Evolutionary conservation across 1,140 invertebrate species (phyloP), one percentile per base, ranked within the genome.

Genomic region (Xylocopa sonorina): DNA sequence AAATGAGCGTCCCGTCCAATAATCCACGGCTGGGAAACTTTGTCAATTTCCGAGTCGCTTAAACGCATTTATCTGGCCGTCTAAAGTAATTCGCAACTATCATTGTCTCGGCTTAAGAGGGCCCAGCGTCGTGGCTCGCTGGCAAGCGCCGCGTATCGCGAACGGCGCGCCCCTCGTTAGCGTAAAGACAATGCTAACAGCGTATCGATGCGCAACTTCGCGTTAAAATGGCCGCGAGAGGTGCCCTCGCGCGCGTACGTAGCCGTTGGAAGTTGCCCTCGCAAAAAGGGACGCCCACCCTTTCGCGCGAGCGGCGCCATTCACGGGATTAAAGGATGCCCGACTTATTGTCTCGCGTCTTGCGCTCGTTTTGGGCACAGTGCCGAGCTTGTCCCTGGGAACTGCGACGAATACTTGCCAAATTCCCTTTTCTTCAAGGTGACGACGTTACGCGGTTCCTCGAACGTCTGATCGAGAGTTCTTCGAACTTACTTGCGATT

Each of bases 401-500:
- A 74, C 72, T 74, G 21, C 24, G 58, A 0, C 5, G 18, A 16
- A 4, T n/a, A 43, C 43, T 29, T 64, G 72, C 58, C 72, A 74
- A 74, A 74, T 64, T 63, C 41, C 51, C 32, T 32, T 74, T 64
- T 58, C 41, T 64, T 64, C 41, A 64, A 64, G 46, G 10, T 18
- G 6, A 12, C 32, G 32, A 29, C 48, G 41, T 74, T 64, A 74
- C 24, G n/a, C n/a, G n/a, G n/a, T n/a, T n/a, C n/a, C n/a, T n/a
- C n/a, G n/a, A n/a, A n/a, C n/a, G n/a, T n/a, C n/a, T n/a, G n/a
- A n/a, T n/a, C n/a, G n/a, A n/a, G n/a, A n/a, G n/a, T n/a, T n/a
- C n/a, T n/a, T n/a, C n/a, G n/a, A n/a, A n/a, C n/a, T n/a, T n/a
- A n/a, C n/a, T n/a, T n/a, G n/a, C n/a, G n/a, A n/a, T n/a, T n/a